A percentile compares a stretch with the other conserved stretches of the same genome.
These are phyloP conservation scores for Encarsia formosa DNA, from an alignment of 2,888 invertebrate species.

Conservation along the genomic window DNA sequence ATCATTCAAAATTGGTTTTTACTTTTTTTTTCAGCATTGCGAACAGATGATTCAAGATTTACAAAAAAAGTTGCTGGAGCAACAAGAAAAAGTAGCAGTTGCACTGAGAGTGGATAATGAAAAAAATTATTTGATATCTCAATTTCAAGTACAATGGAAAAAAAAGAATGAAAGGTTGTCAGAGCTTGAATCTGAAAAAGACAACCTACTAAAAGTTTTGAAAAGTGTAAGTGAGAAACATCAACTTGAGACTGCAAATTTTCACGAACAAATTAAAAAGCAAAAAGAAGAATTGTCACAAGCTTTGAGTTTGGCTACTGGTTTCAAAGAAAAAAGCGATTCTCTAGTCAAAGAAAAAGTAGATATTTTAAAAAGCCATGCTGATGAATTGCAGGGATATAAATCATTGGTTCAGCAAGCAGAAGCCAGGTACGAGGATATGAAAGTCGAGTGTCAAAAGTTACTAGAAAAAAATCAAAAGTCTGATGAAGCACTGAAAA, in stretches of 20 bases:
- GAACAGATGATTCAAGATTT: constrained; percentile 72
- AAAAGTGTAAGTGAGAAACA: constrained; percentile 55
- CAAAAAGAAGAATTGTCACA: constrained; percentile 71
- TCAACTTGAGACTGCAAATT: constrained; percentile 52
- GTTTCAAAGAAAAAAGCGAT: constrained; percentile 49
- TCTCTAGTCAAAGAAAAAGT: constrained; percentile 43
- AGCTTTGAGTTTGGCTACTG: constrained; percentile 61
- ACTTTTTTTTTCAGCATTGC: constrained; percentile 59
- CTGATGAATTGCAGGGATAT: constrained; percentile 45
- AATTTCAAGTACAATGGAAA: constrained; percentile 64
- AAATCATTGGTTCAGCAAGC: constrained; percentile 43
- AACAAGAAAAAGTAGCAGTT: constrained; percentile 75
- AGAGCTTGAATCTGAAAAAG: constrained; percentile 47
- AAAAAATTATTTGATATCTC: constrained; percentile 67
- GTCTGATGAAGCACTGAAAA: constrained; percentile 39
- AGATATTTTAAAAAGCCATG: constrained; percentile 42
- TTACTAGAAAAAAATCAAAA: constrained; percentile 39
- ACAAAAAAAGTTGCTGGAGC: constrained; percentile 69
- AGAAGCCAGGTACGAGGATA: constrained; percentile 41
- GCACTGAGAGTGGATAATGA: constrained; percentile 72
- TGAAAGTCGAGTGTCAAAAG: constrained; percentile 40
- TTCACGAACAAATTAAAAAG: constrained; percentile 57
- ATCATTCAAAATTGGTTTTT: constrained; percentile 41
- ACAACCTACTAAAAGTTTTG: constrained; percentile 48
- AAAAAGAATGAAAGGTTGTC: constrained; percentile 51